Percentiles rank a stretch among this genome's conserved stretches.
phyloP scores from a whole-genome alignment of 2,888 invertebrate species.

The Dendrolimus pini region DNA sequence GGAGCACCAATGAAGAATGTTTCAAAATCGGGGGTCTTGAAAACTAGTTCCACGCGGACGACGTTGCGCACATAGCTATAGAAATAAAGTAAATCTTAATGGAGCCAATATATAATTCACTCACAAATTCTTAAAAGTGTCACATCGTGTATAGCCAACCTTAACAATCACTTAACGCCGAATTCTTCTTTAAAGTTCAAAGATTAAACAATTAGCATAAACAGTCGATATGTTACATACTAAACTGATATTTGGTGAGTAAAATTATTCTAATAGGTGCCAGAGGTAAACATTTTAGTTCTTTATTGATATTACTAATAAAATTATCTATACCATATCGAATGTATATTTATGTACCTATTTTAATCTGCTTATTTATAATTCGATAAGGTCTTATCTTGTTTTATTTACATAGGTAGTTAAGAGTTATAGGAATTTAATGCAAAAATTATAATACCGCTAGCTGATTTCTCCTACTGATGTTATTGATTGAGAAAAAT shows the following conservation, averaged over 20 bases:
- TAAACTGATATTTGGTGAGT: conserved; percentile 29
- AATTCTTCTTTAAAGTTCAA: conserved; percentile 21
- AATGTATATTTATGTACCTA: background rate
- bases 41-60: too few species aligned
- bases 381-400: conserved; percentile 6
- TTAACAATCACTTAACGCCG: conserved; percentile 54
- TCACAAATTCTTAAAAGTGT: background rate
- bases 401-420: conserved; percentile 6
- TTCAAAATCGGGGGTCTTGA: too few species aligned
- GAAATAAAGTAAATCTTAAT: too few species aligned
- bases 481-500: too few species aligned
- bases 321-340: background rate
- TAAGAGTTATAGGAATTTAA: background rate
- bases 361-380: conserved; percentile 1
- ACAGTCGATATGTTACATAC: conserved; percentile 24
- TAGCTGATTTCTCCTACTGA: too few species aligned
- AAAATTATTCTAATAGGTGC: conserved; percentile 24
- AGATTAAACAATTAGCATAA: conserved; percentile 42
- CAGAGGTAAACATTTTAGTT: background rate
- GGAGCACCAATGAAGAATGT: too few species aligned
- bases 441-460: too few species aligned
- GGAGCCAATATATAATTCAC: too few species aligned
- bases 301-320: background rate
- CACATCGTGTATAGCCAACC: background rate
- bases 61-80: too few species aligned